These are phyloP conservation scores for Zaprionus gabonicus DNA, from an alignment of 1,140 invertebrate genomes.

Conservation along the genomic window DNA sequence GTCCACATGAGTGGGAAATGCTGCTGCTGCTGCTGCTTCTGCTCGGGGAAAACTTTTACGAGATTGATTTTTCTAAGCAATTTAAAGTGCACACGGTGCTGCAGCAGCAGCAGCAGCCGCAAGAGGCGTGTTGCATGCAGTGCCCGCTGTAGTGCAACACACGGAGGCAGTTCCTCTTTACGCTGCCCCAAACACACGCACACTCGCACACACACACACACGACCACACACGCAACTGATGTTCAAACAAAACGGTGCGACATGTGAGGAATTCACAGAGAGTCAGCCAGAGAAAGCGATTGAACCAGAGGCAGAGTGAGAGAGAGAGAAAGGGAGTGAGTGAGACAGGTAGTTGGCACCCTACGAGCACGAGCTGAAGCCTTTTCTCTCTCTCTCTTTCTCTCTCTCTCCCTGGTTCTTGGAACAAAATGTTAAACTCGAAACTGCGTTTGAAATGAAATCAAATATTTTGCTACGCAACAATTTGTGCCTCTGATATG, in stretches of 20 bases:
- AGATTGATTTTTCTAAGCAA: slow-evolving; percentile 82
- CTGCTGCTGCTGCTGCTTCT: slow-evolving; percentile 30
- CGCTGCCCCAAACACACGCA: not conserved
- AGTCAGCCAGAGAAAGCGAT: not conserved
- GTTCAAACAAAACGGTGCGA: slow-evolving; percentile 28
- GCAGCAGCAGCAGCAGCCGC: too few species aligned
- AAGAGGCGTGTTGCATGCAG: not conserved
- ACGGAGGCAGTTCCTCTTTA: not conserved
- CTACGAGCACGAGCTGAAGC: not conserved
- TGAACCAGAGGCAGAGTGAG: not conserved
- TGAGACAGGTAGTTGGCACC: not conserved
- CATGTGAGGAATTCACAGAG: slow-evolving; percentile 39
- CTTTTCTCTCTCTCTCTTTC: not conserved
- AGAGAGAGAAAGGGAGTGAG: not conserved
- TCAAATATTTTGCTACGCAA: slow-evolving; percentile 75
- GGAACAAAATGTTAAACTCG: slow-evolving; percentile 19
- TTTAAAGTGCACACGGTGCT: slow-evolving; percentile 65
- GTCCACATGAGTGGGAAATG: slow-evolving; percentile 61
- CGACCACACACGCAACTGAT: slow-evolving; percentile 9
- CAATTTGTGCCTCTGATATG: slow-evolving; percentile 65
- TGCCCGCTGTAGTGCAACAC: slow-evolving; percentile 1
- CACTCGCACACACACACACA: not conserved
- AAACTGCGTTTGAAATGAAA: slow-evolving; percentile 70
- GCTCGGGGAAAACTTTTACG: slow-evolving; percentile 70
- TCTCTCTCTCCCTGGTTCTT: not conserved